Evolutionary conservation across 2,888 invertebrate genomes (phyloP), one percentile per base, ranked within the genome.

Genomic region (Meandrusa payeni): DNA sequence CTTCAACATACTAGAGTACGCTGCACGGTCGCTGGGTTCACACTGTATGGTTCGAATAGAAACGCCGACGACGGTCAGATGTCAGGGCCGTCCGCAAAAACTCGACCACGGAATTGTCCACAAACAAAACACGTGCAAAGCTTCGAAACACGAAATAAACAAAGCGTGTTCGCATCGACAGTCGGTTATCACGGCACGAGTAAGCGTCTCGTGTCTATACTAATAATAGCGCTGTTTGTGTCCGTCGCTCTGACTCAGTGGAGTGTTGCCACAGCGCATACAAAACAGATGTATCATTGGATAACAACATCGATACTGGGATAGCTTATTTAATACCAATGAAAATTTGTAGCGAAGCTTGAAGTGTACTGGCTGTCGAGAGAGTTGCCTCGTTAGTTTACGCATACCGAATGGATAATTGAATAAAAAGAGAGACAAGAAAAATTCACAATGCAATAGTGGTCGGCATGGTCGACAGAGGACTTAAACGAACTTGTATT

Each of bases 61-160:
- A 27, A 2, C n/a, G 13, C 27, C 4, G 13, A 12, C 4, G 13
- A 12, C 11, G 12, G 6, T 13, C 6, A 13, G 12, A 27, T 13
- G 13, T 13, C 27, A 27, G 12, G 12, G 13, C 1, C n/a, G 13
- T n/a, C 1, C 6, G 13, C 3, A 19, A 29, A 31, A 31, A 31
- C 15, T 2, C 7, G 9, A 31, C n/a, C 19, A 31, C 9, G 31
- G 10, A 52, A 52, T 7, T 23, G 9, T 5, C 3, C 48, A 54
- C 61, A 60, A 60, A 33, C 43, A 41, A 24, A 40, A 57, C 69
- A 69, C 69, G 69, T 70, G 64, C 47, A 52, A 38, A 44, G 41
- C 48, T 52, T 28, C 38, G 33, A 40, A 40, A 48, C 51, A 47
- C 51, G 52, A 52, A 57, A 55, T 54, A 52, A 58, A 53, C 50